A percentile compares a stretch with the other conserved stretches of the same genome.
Evolutionary conservation across 2,797 vertebrate genomes (phyloP).

Genomic region (Cryptoblepharus egeriae): DNA sequence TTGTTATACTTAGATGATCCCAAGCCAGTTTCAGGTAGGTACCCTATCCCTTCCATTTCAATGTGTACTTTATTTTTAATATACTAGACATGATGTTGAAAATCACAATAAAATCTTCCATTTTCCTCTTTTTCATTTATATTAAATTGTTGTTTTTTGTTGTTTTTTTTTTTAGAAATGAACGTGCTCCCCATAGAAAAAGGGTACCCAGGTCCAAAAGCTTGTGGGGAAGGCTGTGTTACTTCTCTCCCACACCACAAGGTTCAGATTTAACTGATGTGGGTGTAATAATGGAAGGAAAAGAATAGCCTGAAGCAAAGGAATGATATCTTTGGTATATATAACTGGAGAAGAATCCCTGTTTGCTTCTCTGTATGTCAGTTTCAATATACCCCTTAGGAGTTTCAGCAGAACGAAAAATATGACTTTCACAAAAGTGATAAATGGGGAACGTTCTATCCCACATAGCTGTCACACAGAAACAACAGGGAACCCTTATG

Average conservation of each 20-base stretch:
- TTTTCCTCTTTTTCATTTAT: not conserved
- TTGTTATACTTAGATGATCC: too few species aligned
- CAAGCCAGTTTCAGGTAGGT: too few species aligned
- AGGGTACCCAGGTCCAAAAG: not conserved
- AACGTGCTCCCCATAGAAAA: not conserved
- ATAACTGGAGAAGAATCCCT: not conserved
- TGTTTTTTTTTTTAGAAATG: too few species aligned
- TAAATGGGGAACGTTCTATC: constrained; percentile 3
- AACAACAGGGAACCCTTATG: not conserved
- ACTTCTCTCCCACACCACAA: not conserved
- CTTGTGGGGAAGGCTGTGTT: not conserved
- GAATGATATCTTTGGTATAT: constrained; percentile 21
- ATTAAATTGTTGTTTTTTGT: too few species aligned
- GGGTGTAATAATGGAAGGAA: not conserved
- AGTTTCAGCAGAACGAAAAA: constrained; percentile 34
- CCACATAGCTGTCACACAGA: not conserved
- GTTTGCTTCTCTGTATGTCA: constrained; percentile 17
- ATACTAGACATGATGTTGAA: too few species aligned
- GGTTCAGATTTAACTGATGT: not conserved
- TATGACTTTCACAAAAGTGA: not conserved
- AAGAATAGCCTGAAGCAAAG: not conserved
- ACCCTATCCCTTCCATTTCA: too few species aligned
- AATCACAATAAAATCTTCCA: not conserved
- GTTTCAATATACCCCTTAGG: constrained; percentile 17
- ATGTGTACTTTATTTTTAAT: too few species aligned